Evolutionary conservation across 2,888 invertebrate species (phyloP).

Genomic region (Lysandra bellargus): DNA sequence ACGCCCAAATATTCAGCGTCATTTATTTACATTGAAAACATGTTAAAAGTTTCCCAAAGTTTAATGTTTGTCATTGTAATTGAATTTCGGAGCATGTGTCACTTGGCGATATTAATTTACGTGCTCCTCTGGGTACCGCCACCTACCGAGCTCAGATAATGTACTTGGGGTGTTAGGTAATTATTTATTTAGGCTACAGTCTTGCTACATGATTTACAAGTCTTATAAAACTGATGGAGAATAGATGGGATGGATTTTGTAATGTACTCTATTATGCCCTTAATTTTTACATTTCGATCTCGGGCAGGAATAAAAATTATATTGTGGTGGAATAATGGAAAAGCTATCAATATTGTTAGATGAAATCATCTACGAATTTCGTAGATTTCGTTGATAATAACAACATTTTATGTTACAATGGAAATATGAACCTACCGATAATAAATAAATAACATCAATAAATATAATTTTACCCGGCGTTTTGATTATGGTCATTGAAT

Average conservation of each 20-base stretch:
- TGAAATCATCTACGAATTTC: too few relatives aligned
- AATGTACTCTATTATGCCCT: background rate
- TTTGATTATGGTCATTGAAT: background rate
- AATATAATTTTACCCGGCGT: background rate
- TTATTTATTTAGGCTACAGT: background rate
- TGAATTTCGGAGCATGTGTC: constrained; percentile 33
- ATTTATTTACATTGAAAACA: constrained; percentile 41
- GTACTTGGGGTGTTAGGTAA: background rate
- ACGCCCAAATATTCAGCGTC: constrained; percentile 44
- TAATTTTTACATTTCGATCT: background rate
- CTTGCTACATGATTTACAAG: constrained; percentile 1
- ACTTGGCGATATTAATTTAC: constrained; percentile 22
- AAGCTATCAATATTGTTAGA: too few relatives aligned
- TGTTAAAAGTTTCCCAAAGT: constrained; percentile 39
- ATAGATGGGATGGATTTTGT: too few relatives aligned
- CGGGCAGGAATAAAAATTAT: too few relatives aligned
- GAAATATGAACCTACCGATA: too few relatives aligned
- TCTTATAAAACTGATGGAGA: background rate
- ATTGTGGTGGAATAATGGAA: too few relatives aligned
- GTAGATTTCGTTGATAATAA: too few relatives aligned
- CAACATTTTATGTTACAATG: too few relatives aligned
- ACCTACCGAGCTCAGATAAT: background rate
- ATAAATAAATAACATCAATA: too few relatives aligned
- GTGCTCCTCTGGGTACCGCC: background rate
- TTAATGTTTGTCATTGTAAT: constrained; percentile 37